These are phyloP conservation scores for Micromesistius poutassou DNA, from an alignment of 2,797 vertebrate species.

Conservation along the genomic window DNA sequence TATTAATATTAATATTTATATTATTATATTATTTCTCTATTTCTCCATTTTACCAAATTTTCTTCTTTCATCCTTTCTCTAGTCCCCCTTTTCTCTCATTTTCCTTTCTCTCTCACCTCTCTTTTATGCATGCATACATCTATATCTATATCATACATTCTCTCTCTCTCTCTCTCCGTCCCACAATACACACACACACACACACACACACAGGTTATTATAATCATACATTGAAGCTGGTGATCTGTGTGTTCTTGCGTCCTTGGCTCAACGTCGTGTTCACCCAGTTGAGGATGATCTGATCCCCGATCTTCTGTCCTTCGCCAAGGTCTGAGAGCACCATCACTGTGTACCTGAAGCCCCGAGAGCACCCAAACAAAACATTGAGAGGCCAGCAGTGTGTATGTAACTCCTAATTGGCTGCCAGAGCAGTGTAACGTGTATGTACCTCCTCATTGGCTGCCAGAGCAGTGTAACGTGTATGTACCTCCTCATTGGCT, in stretches of 20 bases:
- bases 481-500: no score
- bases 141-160: no score
- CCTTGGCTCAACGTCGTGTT: constrained; percentile 83
- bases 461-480: no score
- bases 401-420: no score
- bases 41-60: no score
- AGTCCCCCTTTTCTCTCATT: no score
- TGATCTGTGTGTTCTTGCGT: constrained; percentile 82
- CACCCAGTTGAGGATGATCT: constrained; percentile 91
- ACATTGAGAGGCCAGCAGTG: neutral
- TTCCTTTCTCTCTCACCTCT: no score
- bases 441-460: no score
- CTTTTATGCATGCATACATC: no score
- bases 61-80: no score
- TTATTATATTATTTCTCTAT: neutral
- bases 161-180: neutral
- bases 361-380: neutral
- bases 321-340: constrained; percentile 90
- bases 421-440: no score
- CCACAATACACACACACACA: neutral
- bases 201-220: neutral
- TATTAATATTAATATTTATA: neutral
- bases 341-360: constrained; percentile 85
- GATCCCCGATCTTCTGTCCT: constrained; percentile 89
- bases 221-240: constrained; percentile 87